Conservation (phyloP, 2,888 invertebrate genomes). For the Magallana nippona region DNA sequence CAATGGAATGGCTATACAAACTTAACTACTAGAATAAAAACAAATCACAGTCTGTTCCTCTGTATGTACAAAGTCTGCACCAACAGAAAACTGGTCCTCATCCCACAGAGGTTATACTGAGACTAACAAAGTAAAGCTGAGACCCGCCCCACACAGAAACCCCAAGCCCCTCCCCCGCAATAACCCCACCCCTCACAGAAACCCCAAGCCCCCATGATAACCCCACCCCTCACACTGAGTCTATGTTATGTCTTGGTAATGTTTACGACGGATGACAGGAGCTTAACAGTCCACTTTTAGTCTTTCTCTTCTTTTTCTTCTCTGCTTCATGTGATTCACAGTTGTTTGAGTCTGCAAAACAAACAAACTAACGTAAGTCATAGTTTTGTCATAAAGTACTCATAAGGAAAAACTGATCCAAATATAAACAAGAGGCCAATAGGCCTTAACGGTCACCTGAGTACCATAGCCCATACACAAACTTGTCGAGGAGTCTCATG, state of each 20-base stretch:
- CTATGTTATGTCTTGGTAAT: neutral
- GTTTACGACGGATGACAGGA: constrained; percentile 73
- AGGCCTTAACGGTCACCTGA: too few species aligned
- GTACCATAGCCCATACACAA: too few species aligned
- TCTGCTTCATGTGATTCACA: constrained; percentile 58
- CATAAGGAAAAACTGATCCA: too few species aligned
- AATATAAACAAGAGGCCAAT: too few species aligned
- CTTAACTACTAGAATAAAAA: constrained; percentile 29
- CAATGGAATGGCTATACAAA: constrained; percentile 33
- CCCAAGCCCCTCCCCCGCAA: neutral
- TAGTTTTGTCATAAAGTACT: too few species aligned
- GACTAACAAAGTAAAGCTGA: constrained; percentile 25
- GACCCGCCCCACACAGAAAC: neutral
- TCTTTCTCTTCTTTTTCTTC: constrained; percentile 66
- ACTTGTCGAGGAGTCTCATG: too few species aligned
- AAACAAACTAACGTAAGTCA: too few species aligned
- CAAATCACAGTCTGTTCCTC: constrained; percentile 22
- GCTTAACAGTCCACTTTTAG: constrained; percentile 60
- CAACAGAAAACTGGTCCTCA: constrained; percentile 26
- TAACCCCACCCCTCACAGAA: neutral
- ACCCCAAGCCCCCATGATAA: neutral
- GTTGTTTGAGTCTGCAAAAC: constrained; percentile 44
- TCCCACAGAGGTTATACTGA: constrained; percentile 10
- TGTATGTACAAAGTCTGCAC: constrained; percentile 26
- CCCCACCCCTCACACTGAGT: neutral